Conservation (phyloP, 2,888 invertebrate genomes). For the Drosophila nigricruria region DNA sequence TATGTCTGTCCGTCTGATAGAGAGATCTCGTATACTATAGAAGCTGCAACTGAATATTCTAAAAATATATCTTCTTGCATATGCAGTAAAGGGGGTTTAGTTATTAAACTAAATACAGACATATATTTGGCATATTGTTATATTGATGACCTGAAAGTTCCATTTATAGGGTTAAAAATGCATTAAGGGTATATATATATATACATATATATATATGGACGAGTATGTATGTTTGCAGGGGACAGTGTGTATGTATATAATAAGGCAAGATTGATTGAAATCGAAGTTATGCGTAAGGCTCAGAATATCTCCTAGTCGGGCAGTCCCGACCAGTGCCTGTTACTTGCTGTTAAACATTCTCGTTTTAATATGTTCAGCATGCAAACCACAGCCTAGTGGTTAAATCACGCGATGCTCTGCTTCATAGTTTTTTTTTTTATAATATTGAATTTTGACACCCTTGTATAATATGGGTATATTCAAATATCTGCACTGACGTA, state of each 20-base stretch:
- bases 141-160: not conserved
- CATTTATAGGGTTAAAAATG: not conserved
- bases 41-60: not conserved
- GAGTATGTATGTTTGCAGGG: too few relatives aligned
- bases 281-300: not conserved
- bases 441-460: constrained; percentile 12
- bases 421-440: not conserved
- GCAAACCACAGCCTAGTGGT: constrained; percentile 4
- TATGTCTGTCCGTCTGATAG: not conserved
- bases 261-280: not conserved
- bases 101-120: too few relatives aligned
- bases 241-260: not conserved
- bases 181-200: not conserved
- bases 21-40: too few relatives aligned
- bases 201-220: not conserved
- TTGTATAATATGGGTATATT: constrained; percentile 20
- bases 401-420: constrained; percentile 39
- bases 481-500: constrained; percentile 49
- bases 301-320: not conserved
- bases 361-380: constrained; percentile 34
- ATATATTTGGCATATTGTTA: not conserved
- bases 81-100: too few relatives aligned
- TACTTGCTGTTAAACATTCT: constrained; percentile 18
- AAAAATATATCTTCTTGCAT: not conserved
- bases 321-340: not conserved